Base-by-base conservation (phyloP, 2,888 invertebrate species). In the Calephelis perditalis region DNA sequence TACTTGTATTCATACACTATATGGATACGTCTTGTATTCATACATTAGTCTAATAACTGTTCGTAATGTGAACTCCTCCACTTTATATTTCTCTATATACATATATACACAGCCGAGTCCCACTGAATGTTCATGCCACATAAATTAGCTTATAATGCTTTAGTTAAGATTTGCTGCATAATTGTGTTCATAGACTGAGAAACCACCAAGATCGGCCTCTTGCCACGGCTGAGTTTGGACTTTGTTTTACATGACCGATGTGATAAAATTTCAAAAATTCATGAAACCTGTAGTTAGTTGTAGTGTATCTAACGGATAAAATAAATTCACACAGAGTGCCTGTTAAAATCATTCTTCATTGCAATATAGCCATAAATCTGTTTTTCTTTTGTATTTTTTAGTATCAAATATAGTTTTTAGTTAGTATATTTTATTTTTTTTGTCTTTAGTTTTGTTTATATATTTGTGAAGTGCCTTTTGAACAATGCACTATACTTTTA, bases 181-280 rank as follows among this genome's bases (percentile, higher is more conserved):
- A 87, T 87, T 90, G 89, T 89, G 89, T 88, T 89, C 86, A 89
- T 84, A 85, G 88, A 87, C 86, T 87, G 89, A 89, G 75, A 76
- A 75, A 73, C 66, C 68, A 69, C 66, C 65, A 64, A 54, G 61
- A 49, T 59, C 49, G 61, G 69, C 65, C 68, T 69, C 61, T 64
- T 64, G 67, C 58, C 47, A 58, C 47, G 57, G 63, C 61, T 57
- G 60, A 55, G 58, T 56, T 46, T 57, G 65, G 62, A 62, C 60
- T 47, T 66, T 66, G 62, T 65, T 61, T 56, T 60, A 65, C 61
- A 60, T 60, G 56, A 63, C 65, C 57, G 61, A 63, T 62, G 58
- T 47, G 60, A 62, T 46, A 58, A n/a, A 59, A 47, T 46, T 63
- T 63, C 56, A 54, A 46, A 58, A 52, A 57, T 54, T 46, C 44